phyloP scores from a whole-genome alignment of 1,140 invertebrate genomes.

The Carposina sasakii region DNA sequence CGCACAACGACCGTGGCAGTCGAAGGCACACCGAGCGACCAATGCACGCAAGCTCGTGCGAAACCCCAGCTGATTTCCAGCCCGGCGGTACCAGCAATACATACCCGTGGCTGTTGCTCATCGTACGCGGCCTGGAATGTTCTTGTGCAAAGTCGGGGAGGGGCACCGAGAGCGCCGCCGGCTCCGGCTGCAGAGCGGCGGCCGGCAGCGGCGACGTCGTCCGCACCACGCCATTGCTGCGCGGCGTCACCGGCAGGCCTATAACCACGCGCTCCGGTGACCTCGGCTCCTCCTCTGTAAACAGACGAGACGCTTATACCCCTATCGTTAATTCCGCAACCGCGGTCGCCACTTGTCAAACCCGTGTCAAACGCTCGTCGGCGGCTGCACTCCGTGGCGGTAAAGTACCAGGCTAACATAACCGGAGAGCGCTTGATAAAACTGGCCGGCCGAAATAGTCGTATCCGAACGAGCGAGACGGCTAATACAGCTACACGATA shows the following conservation, averaged over 20 bases:
- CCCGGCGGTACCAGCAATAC: conserved; percentile 47
- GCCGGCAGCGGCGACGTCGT: conserved; percentile 41
- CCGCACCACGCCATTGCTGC: conserved; percentile 51
- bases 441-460: conserved; percentile 11
- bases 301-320: conserved; percentile 36
- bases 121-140: conserved; percentile 66
- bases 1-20: not conserved
- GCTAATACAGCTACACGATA: conserved; percentile 17
- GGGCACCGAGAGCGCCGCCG: conserved; percentile 24
- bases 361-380: conserved; percentile 58
- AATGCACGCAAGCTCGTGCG: conserved; percentile 8
- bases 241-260: conserved; percentile 44
- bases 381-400: conserved; percentile 63
- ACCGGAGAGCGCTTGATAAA: conserved; percentile 20
- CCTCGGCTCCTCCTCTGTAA: conserved; percentile 65
- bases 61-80: conserved; percentile 55
- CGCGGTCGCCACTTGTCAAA: conserved; percentile 48
- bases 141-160: conserved; percentile 60
- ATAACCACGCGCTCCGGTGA: conserved; percentile 52
- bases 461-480: conserved; percentile 23
- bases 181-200: conserved; percentile 25
- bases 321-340: conserved; percentile 1
- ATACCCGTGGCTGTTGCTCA: conserved; percentile 58
- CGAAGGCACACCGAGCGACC: not conserved
- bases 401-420: conserved; percentile 67